A percentile compares a stretch with the other conserved stretches of the same genome.
phyloP scores from a whole-genome alignment of 2,797 vertebrate genomes.

The Lophura swinhoii region DNA sequence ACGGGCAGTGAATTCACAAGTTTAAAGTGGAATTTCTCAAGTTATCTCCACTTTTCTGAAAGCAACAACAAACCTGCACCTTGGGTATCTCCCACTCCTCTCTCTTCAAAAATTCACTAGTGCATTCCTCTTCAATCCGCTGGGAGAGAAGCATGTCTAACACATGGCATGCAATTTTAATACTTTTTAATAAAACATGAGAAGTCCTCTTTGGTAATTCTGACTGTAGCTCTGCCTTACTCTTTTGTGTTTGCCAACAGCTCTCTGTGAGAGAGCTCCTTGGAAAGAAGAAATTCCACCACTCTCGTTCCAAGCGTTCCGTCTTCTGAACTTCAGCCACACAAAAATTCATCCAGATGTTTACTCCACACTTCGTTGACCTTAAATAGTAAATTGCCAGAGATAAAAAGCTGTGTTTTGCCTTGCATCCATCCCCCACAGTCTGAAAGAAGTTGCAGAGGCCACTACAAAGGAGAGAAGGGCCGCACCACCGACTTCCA shows the following conservation, averaged over 20 bases:
- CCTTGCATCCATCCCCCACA: neutral
- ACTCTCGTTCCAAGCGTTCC: accelerated
- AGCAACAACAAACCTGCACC: neutral
- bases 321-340: neutral
- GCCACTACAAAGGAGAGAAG: neutral
- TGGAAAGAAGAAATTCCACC: neutral
- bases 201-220: neutral
- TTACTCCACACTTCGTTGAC: neutral
- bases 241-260: neutral
- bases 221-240: neutral
- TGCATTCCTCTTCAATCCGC: neutral
- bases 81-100: neutral
- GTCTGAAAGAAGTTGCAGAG: neutral
- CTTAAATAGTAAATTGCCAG: neutral
- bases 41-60: neutral
- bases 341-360: neutral
- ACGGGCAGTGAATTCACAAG: neutral
- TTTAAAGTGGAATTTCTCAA: neutral
- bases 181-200: slow-evolving; percentile 7
- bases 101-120: neutral
- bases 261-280: neutral
- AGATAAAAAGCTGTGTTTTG: neutral
- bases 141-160: neutral
- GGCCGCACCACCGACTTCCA: neutral
- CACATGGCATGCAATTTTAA: neutral